phyloP scores from a whole-genome alignment of 2,797 vertebrate genomes.

The Sus cebifrons region DNA sequence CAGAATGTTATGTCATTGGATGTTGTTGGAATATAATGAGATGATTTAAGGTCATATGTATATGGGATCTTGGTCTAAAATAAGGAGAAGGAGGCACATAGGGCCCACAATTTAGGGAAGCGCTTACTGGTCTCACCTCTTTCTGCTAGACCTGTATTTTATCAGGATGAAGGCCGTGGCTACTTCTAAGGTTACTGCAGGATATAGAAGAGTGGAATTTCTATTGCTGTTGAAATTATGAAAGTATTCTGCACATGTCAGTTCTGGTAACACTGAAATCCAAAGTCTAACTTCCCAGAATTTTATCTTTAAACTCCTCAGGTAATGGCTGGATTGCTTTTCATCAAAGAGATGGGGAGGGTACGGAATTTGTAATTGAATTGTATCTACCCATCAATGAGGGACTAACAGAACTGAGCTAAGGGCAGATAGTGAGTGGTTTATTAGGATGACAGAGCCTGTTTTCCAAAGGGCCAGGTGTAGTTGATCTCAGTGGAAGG shows the following conservation, averaged over 20 bases:
- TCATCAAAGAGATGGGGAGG: background rate
- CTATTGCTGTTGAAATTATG: background rate
- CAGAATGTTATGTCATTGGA: background rate
- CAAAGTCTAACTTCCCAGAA: background rate
- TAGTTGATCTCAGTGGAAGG: background rate
- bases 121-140: background rate
- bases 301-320: background rate
- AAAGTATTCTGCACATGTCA: slow-evolving; percentile 29
- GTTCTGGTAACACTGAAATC: slow-evolving; percentile 1
- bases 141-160: background rate
- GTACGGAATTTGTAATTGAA: background rate
- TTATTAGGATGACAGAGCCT: background rate
- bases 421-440: background rate
- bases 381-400: background rate
- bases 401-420: background rate
- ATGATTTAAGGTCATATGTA: background rate
- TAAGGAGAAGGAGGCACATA: background rate
- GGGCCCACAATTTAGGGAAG: background rate
- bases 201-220: background rate
- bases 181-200: background rate
- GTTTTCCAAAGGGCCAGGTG: background rate
- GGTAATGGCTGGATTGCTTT: background rate
- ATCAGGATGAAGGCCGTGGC: background rate
- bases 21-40: background rate
- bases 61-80: background rate